Evolutionary conservation across 2,113 vertebrate genomes (phyloP).

Genomic region (Leptocoma aspasia): DNA sequence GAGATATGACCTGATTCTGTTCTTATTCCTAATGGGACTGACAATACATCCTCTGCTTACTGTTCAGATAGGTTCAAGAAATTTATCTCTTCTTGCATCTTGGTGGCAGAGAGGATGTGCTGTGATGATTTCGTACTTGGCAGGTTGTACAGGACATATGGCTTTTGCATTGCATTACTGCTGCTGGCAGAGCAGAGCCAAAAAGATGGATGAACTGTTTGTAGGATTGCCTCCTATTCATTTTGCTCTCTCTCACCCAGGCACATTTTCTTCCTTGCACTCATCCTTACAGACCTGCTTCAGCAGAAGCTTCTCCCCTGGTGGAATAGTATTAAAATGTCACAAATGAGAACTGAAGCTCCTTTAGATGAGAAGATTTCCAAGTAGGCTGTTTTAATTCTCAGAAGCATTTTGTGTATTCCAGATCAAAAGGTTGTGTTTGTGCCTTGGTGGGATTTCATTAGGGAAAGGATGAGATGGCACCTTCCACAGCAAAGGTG

Average conservation of each 20-base stretch:
- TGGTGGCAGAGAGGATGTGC: background rate
- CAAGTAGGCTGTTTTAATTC: background rate
- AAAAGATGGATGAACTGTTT: constrained; percentile 52
- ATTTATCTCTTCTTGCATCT: background rate
- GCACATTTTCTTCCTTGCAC: background rate
- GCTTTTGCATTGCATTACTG: constrained; percentile 19
- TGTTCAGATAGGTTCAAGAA: background rate
- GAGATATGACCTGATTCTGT: too few species aligned
- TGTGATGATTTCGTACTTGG: constrained; percentile 4
- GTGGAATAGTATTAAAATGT: background rate
- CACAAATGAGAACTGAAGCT: background rate
- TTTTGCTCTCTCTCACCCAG: background rate
- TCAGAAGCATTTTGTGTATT: background rate
- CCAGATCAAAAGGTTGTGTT: rapidly evolving
- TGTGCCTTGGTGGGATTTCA: background rate
- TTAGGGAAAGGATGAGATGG: background rate
- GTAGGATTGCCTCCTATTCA: constrained; percentile 27
- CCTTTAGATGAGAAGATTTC: background rate
- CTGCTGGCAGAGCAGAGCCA: background rate
- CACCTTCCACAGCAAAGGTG: background rate
- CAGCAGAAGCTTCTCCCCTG: background rate
- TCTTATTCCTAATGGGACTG: too few species aligned
- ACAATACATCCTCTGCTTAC: too few species aligned
- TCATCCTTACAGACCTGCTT: background rate
- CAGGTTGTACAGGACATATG: background rate